Evolutionary conservation across 2,797 vertebrate species (phyloP).

Genomic region (Artibeus lituratus): DNA sequence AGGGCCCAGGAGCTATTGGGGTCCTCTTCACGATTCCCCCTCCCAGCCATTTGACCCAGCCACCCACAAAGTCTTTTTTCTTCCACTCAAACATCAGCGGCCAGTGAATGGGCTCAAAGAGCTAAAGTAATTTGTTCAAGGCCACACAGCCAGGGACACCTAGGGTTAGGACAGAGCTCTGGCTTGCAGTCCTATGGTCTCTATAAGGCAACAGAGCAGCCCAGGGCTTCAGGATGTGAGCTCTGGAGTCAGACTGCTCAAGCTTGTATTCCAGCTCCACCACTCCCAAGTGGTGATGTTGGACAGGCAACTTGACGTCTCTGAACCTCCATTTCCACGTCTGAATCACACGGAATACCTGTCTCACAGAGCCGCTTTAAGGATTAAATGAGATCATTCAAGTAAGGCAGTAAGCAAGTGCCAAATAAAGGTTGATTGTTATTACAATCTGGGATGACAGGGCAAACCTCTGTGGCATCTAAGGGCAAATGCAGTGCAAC

Average conservation of each 20-base stretch:
- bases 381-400: not conserved
- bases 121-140: not conserved
- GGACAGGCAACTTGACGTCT: conserved; percentile 1
- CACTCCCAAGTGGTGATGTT: not conserved
- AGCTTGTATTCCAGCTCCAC: not conserved
- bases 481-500: not conserved
- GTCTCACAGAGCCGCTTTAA: not conserved
- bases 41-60: not conserved
- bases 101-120: not conserved
- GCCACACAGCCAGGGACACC: not conserved
- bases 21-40: not conserved
- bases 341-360: conserved; percentile 12
- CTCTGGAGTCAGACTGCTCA: not conserved
- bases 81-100: not conserved
- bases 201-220: not conserved
- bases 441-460: not conserved
- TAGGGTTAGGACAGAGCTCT: not conserved
- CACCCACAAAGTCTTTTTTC: not conserved
- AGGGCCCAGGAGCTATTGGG: not conserved
- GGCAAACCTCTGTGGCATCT: not conserved
- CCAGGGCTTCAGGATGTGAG: not conserved
- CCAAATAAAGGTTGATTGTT: conserved; percentile 5
- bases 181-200: not conserved
- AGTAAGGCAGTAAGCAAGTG: not conserved
- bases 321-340: conserved; percentile 16